Base-by-base conservation (phyloP, 2,888 invertebrate species). In the Auanema freiburgensis region DNA sequence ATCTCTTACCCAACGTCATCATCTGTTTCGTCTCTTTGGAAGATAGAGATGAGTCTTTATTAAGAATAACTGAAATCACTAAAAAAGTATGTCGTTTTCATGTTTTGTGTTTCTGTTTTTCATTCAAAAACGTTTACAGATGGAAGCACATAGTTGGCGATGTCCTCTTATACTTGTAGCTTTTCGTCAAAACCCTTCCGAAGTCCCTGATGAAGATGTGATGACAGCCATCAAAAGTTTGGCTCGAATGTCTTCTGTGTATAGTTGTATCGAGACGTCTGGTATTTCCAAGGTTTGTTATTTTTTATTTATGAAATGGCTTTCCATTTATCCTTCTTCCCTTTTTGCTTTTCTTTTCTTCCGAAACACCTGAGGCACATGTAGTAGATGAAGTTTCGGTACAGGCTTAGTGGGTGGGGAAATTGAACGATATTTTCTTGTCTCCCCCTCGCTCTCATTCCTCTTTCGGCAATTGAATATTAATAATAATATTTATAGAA, bases 221-320 rank as follows among this genome's bases (percentile, higher is more conserved):
- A 16, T 46, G 16, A 46, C 16, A 16, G 16, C 21, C 46, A 16
- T 46, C 3, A 46, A 46, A 21, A 16, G 21, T 16, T 18, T 46
- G 21, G 46, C 46, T 21, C 16, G 46, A 21, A 16, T 46, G 16
- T 21, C 46, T 18, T 46, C 21, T 16, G 46, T 46, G 21, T 46
- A 18, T 21, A 46, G 46, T 18, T 46, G 46, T 46, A 46, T 46
- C 46, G 46, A 46, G 46, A 21, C 46, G 16, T 18, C 46, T 46
- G 46, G 16, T 21, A 46, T 46, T 18, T 16, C 16, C 16, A 46
- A 21, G 46, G 46, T 46, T 46, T 18, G 46, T 46, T 33, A 33
- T 33, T 33, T 33, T 33, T 33, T 33, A 33, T 33, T 33, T 33
- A 33, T 33, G 33, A 33, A 33, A 33, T 33, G 33, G 33, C 33